Evolutionary conservation across 2,888 invertebrate genomes (phyloP), one percentile per base, ranked within the genome.

Genomic region (Gymnosoma rotundatum): DNA sequence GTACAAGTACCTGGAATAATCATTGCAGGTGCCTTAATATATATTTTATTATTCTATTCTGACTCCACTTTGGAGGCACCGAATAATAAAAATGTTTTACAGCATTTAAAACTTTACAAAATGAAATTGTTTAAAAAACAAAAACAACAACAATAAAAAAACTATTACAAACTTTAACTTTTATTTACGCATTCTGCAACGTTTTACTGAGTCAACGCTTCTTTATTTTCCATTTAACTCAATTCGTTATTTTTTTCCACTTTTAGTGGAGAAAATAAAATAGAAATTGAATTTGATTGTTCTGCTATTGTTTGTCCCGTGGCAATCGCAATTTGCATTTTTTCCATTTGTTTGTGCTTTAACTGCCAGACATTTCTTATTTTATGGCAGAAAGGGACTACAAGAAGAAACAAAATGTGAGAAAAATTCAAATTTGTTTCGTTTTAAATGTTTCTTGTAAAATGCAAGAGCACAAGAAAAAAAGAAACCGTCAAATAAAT

Each of bases 241-340:
- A 56, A 38, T 38, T n/a, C 36, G 48, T 32, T 25, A 18, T n/a
- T 66, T 25, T 38, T 38, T 16, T 36, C 38, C 25, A 38, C 42
- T 50, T 25, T 20, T 18, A 32, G 14, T 32, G 36, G 3, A 60
- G n/a, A 54, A 36, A 61, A 52, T 52, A 61, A 70, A 45, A 78
- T 56, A 50, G 18, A 72, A 79, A 79, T 66, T 72, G 58, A 73
- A 79, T 72, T 79, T 66, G 58, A 79, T 79, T 79, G 72, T 73
- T 79, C 56, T 79, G 64, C 72, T 79, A 72, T 73, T 79, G 58
- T 79, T 72, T 79, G 79, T 79, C 72, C 66, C 66, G 79, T 42
- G 79, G 72, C 79, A 79, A 58, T 79, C 18, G 20, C 72, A 72
- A 73, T 79, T 79, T 79, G 50, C 79, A 78, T 78, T 63, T 78